Evolutionary conservation across 2,888 invertebrate species (phyloP), one percentile per base, ranked within the genome.

Genomic region (Limenitis camilla): DNA sequence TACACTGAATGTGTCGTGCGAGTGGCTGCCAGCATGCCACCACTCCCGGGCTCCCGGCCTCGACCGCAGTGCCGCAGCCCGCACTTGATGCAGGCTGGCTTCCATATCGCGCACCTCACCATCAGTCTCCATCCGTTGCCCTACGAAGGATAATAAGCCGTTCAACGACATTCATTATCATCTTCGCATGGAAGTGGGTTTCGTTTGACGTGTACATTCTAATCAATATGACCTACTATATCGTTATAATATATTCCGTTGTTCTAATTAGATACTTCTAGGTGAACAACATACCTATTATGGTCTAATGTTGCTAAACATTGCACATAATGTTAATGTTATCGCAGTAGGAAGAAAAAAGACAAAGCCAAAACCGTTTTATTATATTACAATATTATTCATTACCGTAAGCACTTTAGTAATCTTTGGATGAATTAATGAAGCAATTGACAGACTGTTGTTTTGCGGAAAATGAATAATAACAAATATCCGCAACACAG

Each of bases 21-120:
- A 58, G 41, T 59, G 54, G 53, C 59, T 72, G 66, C 19, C 19
- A n/a, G n/a, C n/a, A n/a, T 19, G 19, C 76, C 76, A 61, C 71
- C 71, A 74, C 70, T 81, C 83, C 81, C 72, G 74, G 66, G 72
- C 76, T 77, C 80, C 82, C 82, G 77, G 75, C 81, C 82, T 78
- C 81, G 81, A 71, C 73, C 77, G 76, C 74, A 19, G 19, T 19
- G 19, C 19, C 19, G n/a, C 19, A 69, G 80, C 71, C 71, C 77
- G 76, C 75, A 71, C 74, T 71, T 66, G 71, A 61, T 64, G 67
- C 61, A 74, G 71, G 75, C 78, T 73, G 68, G 73, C 78, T 79
- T 73, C 80, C 80, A 76, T 74, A 78, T 75, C 81, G 68, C 61
- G 71, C 3, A 19, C 19, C 19, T 19, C 19, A 19, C 19, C 19